phyloP scores from a whole-genome alignment of 2,888 invertebrate genomes.

The Epinotia bilunana region DNA sequence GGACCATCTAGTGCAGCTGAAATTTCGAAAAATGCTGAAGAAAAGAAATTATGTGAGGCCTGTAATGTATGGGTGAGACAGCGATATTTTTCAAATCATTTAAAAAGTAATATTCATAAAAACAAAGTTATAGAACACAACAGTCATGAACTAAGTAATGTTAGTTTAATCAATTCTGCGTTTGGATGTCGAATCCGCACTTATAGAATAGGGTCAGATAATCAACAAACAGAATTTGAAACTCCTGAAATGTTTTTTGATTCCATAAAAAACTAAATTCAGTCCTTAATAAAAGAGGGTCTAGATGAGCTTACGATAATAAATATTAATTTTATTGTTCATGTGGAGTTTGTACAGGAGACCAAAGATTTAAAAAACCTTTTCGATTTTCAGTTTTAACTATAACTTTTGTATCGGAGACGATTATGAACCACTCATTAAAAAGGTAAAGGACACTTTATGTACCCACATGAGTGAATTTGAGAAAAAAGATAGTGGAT shows the following conservation, averaged over 20 bases:
- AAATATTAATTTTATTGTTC: slow-evolving; percentile 48
- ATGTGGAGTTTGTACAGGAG: slow-evolving; percentile 48
- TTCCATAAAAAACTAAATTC: background rate
- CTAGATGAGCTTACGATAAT: background rate
- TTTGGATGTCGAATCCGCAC: slow-evolving; percentile 13
- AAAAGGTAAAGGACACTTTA: slow-evolving; percentile 27
- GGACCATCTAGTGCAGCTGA: background rate
- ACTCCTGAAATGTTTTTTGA: slow-evolving; percentile 20
- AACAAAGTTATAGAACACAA: background rate
- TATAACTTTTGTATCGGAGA: slow-evolving; percentile 44
- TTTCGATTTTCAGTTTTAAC: slow-evolving; percentile 49
- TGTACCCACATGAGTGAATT: slow-evolving; percentile 44
- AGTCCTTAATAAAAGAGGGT: background rate
- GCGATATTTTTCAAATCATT: background rate
- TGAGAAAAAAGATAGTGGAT: slow-evolving; percentile 52
- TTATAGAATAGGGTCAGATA: slow-evolving; percentile 6
- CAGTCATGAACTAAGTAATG: background rate
- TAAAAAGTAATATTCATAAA: slow-evolving; percentile 6
- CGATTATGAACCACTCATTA: slow-evolving; percentile 41
- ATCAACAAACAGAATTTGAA: background rate
- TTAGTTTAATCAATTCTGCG: slow-evolving; percentile 1
- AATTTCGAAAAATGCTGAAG: background rate
- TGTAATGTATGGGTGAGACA: slow-evolving; percentile 8
- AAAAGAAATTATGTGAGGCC: background rate
- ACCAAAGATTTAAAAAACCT: slow-evolving; percentile 43